Base-by-base conservation (phyloP, 2,888 invertebrate genomes). In the Microplitis deprimator region DNA sequence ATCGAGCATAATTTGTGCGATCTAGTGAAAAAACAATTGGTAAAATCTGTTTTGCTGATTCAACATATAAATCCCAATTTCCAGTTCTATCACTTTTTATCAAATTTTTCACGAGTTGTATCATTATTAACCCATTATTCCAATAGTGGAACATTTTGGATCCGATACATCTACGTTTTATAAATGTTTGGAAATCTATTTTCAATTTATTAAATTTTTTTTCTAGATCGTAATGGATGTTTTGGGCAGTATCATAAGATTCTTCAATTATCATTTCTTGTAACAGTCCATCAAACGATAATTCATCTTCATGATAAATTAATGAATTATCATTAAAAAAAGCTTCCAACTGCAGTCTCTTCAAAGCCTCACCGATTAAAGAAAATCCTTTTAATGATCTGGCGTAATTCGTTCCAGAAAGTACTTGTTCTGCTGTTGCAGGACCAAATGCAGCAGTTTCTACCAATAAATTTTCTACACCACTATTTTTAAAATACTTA, bases 401-500 rank as follows among this genome's bases (percentile, higher is more conserved):
- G 6, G 60, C 64, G 60, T 80, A 77, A 72, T 79, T 61, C 1
- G 62, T 60, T 40, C 77, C 77, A 39, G 13, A 50, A 5, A 79
- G 65, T 29, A 73, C 76, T 68, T 77, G 76, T 29, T 77, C 73
- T 7, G 60, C 72, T 29, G 67, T 68, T 5, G n/a, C 50, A 17
- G n/a, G 10, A 8, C 76, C 76, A 59, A 67, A 68, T 6, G 40
- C 64, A 10, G 17, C 71, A 10, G 69, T 75, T 71, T 78, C 79
- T n/a, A 73, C 61, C 10, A 79, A 71, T 7, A 79, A 6, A 20
- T 77, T 59, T 38, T 80, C 77, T 8, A 73, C 61, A 0, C 75
- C 69, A 72, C 77, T 80, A 6, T 67, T 75, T 69, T 17, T 74
- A 8, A 80, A 16, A 20, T 80, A 79, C 67, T 79, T 80, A 10